Base-by-base conservation (phyloP, 1,140 invertebrate genomes). In the Procambarus clarkii region DNA sequence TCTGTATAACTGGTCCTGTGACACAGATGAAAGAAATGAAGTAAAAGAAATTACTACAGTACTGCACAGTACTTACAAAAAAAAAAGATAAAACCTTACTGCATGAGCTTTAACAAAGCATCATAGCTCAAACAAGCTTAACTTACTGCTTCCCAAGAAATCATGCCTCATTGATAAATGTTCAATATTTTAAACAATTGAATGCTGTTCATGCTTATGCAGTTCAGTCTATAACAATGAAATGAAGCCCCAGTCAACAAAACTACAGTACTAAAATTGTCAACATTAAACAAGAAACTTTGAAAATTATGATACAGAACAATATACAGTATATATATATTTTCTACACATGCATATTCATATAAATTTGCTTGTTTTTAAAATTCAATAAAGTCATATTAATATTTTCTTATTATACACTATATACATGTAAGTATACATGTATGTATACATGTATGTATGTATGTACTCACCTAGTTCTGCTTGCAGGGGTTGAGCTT, bases 31-130 rank as follows among this genome's bases (percentile, higher is more conserved):
- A 45, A 78, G 76, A 58, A 21, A 87, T 60, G 24, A 79, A 79
- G 84, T 54, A 15, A 82, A 58, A 82, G 80, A 82, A 86, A 50
- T 44, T 86, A 45, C 85, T 87, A 64, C 60, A 21, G 60, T 64
- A 64, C 60, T 54, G 60, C 18, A 64, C 60, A 3, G 60, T 64
- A 87, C 85, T 77, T 77, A 60, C 21, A 71, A 87, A 76, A 78
- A 78, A n/a, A 87, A 78, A 71, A 87, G 50, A 78, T 60, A n/a
- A 87, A 78, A 87, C 85, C n/a, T 79, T 77, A 87, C 85, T 87
- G 85, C 85, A 87, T 21, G 79, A 79, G 74, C 84, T 48, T 46
- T 79, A 54, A 54, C 50, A 13, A 54, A 9, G 8, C 8, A 54
- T 54, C 50, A 54, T 34, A 34, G 34, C 34, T 54, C 13, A 54